phyloP scores from a whole-genome alignment of 1,140 invertebrate species.

The Paralvinella palmiformis region DNA sequence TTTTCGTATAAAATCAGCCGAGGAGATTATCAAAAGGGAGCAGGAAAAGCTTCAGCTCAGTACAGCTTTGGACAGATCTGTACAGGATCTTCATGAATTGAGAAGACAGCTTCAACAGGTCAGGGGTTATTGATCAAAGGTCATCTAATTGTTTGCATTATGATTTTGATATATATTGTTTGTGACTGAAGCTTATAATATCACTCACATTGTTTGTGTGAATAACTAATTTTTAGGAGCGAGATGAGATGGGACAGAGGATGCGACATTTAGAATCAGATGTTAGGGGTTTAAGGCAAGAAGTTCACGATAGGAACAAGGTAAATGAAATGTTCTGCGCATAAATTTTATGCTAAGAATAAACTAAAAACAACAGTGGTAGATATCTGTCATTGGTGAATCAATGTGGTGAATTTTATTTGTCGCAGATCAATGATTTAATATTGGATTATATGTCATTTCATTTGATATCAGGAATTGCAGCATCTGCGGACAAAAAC shows the following conservation, averaged over 20 bases:
- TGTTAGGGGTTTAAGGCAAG: slow-evolving; percentile 31
- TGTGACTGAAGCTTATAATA: no score
- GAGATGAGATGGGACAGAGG: slow-evolving; percentile 24
- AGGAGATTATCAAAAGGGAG: background rate
- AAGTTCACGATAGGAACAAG: slow-evolving; percentile 29
- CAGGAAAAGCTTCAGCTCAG: background rate
- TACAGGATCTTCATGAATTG: background rate
- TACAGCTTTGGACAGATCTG: background rate
- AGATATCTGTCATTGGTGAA: no score
- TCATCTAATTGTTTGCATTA: no score
- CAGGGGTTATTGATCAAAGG: no score
- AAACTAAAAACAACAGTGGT: background rate
- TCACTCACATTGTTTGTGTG: no score
- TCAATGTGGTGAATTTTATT: no score
- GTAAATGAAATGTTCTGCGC: no score
- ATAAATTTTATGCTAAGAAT: background rate
- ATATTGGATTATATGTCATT: no score
- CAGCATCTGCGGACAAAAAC: slow-evolving; percentile 32
- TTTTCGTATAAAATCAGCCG: no score
- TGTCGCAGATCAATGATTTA: no score
- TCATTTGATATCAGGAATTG: no score
- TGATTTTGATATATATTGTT: no score
- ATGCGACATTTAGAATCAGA: slow-evolving; percentile 32
- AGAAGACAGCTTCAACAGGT: background rate
- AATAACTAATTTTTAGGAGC: background rate